Base-by-base conservation (phyloP, 2,113 vertebrate genomes). In the Psittacara wagleri region DNA sequence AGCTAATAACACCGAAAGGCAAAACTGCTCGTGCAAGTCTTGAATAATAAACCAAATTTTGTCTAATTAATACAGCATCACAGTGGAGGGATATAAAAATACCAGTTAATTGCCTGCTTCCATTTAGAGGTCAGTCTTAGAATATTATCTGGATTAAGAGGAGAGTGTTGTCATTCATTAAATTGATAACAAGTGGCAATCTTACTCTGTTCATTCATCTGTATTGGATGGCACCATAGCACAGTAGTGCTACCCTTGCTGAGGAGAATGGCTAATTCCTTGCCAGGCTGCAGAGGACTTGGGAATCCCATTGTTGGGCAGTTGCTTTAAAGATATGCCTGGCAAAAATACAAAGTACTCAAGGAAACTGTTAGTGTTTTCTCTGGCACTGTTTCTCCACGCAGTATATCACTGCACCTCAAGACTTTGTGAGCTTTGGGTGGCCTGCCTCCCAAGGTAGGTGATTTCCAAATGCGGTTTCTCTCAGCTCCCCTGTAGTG, bases 321-420 rank as follows among this genome's bases (percentile, higher is more conserved):
- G 13, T 59, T 68, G 11, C 28, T 93, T 90, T 83, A 67, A 83
- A 90, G n/a, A 29, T 25, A 25, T 8, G 4, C 49, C 64, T 57
- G 43, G 22, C 13, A 80, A 61, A 92, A 91, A 28, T 31, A 35
- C 11, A 5, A 13, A 62, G 19, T 44, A 28, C 24, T 81, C 18
- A 24, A 81, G 44, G 76, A 67, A 86, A n/a, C 10, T 14, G 35
- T 1, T 0, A 31, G 17, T 22, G 11, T 75, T 75, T 59, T 74
- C 46, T 57, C 61, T 75, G 73, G 35, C 17, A 22, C 12, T 66
- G 17, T 77, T 46, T 89, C 25, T 81, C 25, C 70, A 29, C 0
- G 0, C 6, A 8, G 28, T 17, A 1, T 49, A 13, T 55, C 3
- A 2, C 33, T 83, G 61, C n/a, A 78, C 6, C n/a, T 37, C 37